These are phyloP conservation scores for Bubo scandiacus DNA, from an alignment of 2,113 vertebrate genomes.

Conservation along the genomic window DNA sequence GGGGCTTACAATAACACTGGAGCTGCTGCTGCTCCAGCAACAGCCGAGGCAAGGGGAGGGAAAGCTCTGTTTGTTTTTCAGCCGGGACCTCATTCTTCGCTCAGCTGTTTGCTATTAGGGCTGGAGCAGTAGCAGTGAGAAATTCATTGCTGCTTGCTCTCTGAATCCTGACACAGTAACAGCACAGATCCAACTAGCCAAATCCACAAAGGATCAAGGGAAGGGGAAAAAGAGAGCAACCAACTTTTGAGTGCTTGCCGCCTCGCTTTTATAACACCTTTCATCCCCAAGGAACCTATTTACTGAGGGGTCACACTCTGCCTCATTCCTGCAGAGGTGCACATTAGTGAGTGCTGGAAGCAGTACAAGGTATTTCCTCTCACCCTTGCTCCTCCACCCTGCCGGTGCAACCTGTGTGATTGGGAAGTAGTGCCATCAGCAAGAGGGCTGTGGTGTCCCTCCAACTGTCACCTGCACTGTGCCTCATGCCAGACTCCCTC, in stretches of 20 bases:
- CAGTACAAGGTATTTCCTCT: background rate
- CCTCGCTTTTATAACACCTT: background rate
- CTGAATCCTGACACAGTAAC: conserved; percentile 29
- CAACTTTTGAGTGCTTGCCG: background rate
- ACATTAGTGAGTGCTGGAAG: background rate
- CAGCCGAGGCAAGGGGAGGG: background rate
- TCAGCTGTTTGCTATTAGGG: conserved; percentile 71
- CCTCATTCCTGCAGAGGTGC: background rate
- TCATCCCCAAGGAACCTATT: conserved; percentile 31
- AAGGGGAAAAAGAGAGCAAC: conserved; percentile 40
- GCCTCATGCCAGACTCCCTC: background rate
- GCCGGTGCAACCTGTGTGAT: background rate
- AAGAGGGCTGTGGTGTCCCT: background rate
- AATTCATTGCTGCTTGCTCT: conserved; percentile 45
- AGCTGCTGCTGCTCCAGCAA: conserved; percentile 22
- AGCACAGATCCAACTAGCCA: conserved; percentile 4
- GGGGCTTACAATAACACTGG: conserved; percentile 22
- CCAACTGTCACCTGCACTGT: background rate
- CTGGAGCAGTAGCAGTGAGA: conserved; percentile 70
- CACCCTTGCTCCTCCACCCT: background rate
- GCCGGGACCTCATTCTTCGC: conserved; percentile 14
- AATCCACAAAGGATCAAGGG: conserved; percentile 49
- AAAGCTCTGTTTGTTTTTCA: conserved; percentile 42
- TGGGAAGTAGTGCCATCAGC: background rate
- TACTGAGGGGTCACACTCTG: background rate